These are phyloP conservation scores for Lasioglossum pauxillum DNA, from an alignment of 2,888 invertebrate genomes.

Conservation along the genomic window DNA sequence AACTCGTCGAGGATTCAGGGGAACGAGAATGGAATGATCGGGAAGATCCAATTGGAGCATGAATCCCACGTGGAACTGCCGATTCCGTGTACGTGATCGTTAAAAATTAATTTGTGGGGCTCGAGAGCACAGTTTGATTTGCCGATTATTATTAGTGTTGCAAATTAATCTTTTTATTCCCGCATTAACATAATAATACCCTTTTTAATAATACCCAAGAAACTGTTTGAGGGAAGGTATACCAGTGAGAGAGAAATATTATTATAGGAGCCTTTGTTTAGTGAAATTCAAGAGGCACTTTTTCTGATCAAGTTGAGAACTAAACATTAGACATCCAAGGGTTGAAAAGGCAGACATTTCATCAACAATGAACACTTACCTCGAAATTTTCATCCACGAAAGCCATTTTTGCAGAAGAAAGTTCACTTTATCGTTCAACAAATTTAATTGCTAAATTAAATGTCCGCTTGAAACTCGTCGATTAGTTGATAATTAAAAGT, in stretches of 20 bases:
- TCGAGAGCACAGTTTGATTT: neutral
- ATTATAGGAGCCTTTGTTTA: neutral
- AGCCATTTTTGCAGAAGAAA: neutral
- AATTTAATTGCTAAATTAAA: neutral
- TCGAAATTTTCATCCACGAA: neutral
- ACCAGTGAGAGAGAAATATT: too few species aligned
- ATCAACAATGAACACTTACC: neutral
- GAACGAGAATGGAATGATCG: neutral
- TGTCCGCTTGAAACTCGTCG: neutral
- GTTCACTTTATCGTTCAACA: neutral
- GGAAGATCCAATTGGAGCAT: neutral
- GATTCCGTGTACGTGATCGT: constrained; percentile 22
- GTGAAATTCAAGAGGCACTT: neutral
- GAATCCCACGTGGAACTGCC: constrained; percentile 10
- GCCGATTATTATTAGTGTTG: neutral
- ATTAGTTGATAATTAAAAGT: neutral
- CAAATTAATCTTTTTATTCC: neutral
- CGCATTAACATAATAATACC: neutral
- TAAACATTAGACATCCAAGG: neutral
- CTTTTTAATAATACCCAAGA: neutral
- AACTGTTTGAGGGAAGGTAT: neutral
- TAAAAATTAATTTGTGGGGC: neutral
- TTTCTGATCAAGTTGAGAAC: neutral
- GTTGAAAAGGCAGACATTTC: neutral
- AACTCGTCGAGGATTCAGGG: neutral